phyloP scores from a whole-genome alignment of 2,797 vertebrate species.

The Epinephelus malabaricus region DNA sequence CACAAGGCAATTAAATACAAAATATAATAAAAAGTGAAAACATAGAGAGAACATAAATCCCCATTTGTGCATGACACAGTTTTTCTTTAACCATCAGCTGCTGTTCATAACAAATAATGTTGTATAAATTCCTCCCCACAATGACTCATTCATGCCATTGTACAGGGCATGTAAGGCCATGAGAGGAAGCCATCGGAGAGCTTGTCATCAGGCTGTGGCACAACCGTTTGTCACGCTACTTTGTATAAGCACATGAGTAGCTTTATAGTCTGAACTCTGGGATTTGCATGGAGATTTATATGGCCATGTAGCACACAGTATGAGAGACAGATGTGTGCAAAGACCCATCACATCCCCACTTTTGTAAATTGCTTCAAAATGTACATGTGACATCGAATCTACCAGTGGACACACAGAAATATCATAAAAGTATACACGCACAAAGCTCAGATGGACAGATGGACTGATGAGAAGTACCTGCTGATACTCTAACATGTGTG shows the following conservation, averaged over 20 bases:
- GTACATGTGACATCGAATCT: no score
- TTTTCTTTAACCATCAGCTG: slow-evolving; percentile 7
- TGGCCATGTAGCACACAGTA: not conserved
- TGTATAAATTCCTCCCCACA: slow-evolving; percentile 25
- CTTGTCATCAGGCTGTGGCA: slow-evolving; percentile 42
- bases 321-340: slow-evolving; percentile 27
- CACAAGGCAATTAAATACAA: no score
- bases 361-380: slow-evolving; percentile 26
- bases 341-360: not conserved
- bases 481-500: slow-evolving; percentile 5
- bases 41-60: not conserved
- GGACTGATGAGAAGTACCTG: slow-evolving; percentile 43
- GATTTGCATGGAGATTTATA: slow-evolving; percentile 40
- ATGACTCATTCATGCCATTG: slow-evolving; percentile 33
- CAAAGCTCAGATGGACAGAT: slow-evolving; percentile 14
- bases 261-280: slow-evolving; percentile 48
- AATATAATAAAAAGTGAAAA: no score
- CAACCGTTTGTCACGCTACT: slow-evolving; percentile 57
- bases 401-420: no score
- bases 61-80: not conserved
- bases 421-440: not conserved
- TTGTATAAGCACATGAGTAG: slow-evolving; percentile 39
- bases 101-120: slow-evolving; percentile 28
- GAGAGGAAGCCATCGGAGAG: slow-evolving; percentile 31
- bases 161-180: slow-evolving; percentile 38